Base-by-base conservation (phyloP, 2,888 invertebrate species). In the Hesperia comma region DNA sequence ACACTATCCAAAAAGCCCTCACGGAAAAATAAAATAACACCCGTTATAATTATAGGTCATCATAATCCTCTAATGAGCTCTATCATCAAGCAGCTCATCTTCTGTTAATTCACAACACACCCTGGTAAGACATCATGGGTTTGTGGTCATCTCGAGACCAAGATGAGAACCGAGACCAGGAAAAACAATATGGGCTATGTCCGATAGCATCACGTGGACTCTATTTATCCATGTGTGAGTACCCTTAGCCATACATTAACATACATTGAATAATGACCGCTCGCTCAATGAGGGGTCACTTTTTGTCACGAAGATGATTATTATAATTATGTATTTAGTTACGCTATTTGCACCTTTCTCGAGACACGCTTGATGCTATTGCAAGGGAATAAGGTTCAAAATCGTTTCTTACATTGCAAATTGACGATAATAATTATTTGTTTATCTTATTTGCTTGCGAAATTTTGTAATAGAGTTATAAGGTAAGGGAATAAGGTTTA, bases 221-320 rank as follows among this genome's bases (percentile, higher is more conserved):
- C 26, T 26, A 26, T 51, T 12, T 12, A 14, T 17, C 21, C 19
- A 46, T 58, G 57, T 6, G 33, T 15, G n/a, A 66, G 10, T 15
- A n/a, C 40, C 66, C 32, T 66, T 37, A 60, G 1, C 26, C 58
- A 79, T 78, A 75, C 79, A 89, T 90, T 90, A 86, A 82, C 87
- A 90, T 90, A 91, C 76, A 79, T 81, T 82, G 82, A 84, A 87
- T 87, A 87, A 89, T 89, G 82, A 85, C 87, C 86, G 81, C 79
- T 75, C 80, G 77, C 75, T 80, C 75, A 77, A 75, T 71, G 71
- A 71, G 74, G 79, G 85, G 86, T 87, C 84, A 83, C 64, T 88
- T 88, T 88, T 89, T 89, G 85, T 85, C 74, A 71, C 71, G 70
- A 77, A 72, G 77, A 68, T 74, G 70, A 74, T 77, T 76, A 73